Percentiles rank a stretch among this genome's conserved stretches.
Conservation (phyloP, 2,797 vertebrate genomes). For the Petrocephalus schoutedeni region DNA sequence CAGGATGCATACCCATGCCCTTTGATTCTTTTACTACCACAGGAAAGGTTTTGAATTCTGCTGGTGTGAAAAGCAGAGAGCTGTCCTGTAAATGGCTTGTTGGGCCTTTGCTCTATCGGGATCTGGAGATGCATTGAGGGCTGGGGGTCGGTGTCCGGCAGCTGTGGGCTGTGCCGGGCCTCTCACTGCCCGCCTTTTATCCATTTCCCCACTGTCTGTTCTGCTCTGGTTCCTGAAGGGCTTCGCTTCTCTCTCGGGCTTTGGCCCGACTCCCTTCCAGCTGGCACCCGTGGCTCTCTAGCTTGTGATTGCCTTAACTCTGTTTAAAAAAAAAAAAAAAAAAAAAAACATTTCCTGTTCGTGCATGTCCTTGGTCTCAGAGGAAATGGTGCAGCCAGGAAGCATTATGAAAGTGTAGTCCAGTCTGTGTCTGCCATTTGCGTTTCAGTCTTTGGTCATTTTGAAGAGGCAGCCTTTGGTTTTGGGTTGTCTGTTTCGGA, state of each 20-base stretch:
- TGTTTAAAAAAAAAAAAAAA: too few species aligned
- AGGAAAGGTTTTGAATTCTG: slow-evolving; percentile 31
- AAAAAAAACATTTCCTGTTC: slow-evolving; percentile 27
- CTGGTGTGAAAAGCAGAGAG: slow-evolving; percentile 9
- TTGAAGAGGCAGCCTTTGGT: background rate
- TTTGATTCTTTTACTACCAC: slow-evolving; percentile 12
- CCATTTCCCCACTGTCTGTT: background rate
- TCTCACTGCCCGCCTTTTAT: background rate
- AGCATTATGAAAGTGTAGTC: background rate
- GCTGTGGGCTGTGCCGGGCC: background rate
- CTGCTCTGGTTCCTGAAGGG: background rate
- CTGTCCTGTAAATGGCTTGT: background rate
- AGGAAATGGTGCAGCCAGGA: slow-evolving; percentile 15
- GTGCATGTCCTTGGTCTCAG: slow-evolving; percentile 3
- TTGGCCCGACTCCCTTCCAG: background rate
- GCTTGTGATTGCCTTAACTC: background rate
- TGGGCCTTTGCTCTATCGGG: background rate
- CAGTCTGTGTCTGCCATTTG: background rate
- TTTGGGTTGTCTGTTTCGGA: background rate
- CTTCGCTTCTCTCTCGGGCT: background rate
- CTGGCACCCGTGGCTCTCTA: background rate
- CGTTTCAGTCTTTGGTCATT: background rate
- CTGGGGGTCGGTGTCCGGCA: background rate
- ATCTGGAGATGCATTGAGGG: too few species aligned
- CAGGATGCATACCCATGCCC: background rate